These are phyloP conservation scores for Monarcha castaneiventris DNA, from an alignment of 2,113 vertebrate species.

Conservation along the genomic window DNA sequence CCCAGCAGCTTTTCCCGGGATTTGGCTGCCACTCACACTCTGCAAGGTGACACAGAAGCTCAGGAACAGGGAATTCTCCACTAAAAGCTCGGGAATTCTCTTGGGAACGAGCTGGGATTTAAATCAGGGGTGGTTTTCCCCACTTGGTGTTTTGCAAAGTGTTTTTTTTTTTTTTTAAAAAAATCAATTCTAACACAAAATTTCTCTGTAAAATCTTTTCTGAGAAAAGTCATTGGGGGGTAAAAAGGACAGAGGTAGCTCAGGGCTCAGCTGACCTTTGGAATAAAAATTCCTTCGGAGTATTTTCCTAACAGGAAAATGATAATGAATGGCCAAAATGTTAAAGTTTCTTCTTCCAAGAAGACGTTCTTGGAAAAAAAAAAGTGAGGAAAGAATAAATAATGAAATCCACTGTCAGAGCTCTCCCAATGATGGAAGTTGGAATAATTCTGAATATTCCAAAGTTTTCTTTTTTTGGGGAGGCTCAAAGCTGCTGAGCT, in stretches of 20 bases:
- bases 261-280: not conserved
- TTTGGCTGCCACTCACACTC: not conserved
- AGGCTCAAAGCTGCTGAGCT: not conserved
- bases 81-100: not conserved
- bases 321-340: not conserved
- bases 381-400: not conserved
- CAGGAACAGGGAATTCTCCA: fast-evolving
- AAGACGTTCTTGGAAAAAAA: not conserved
- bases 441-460: not conserved
- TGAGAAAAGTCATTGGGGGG: not conserved
- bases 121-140: not conserved
- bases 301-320: not conserved
- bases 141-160: not conserved
- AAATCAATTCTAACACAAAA: not conserved
- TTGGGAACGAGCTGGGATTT: not conserved
- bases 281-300: not conserved
- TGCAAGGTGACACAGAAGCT: not conserved
- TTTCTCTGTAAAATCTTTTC: not conserved
- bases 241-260: not conserved
- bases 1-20: not conserved
- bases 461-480: not conserved
- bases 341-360: not conserved
- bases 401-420: not conserved
- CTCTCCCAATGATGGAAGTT: fast-evolving
- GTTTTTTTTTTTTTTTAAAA: too few species aligned